Evolutionary conservation across 2,888 invertebrate genomes (phyloP).

Genomic region (Leptinotarsa haldemani): DNA sequence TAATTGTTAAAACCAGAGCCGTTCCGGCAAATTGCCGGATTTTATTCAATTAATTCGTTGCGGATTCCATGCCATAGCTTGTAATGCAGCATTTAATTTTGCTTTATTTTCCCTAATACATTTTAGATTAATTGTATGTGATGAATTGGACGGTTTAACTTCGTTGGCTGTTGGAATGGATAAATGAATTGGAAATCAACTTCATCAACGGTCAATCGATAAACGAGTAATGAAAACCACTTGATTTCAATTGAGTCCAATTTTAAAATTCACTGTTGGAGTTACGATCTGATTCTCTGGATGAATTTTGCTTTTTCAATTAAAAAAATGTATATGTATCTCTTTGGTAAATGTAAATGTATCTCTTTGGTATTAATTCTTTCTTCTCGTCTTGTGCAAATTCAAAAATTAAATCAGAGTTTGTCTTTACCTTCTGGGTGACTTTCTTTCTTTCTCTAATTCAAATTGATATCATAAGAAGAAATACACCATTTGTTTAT

Average conservation of each 20-base stretch:
- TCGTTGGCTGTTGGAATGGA: constrained; percentile 38
- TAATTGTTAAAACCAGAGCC: constrained; percentile 50
- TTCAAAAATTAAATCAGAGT: too few species aligned
- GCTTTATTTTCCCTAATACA: constrained; percentile 47
- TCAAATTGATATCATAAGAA: too few species aligned
- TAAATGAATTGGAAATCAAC: constrained; percentile 32
- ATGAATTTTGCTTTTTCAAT: too few species aligned
- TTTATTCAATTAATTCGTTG: constrained; percentile 52
- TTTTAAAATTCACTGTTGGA: not conserved
- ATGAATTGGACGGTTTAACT: constrained; percentile 43
- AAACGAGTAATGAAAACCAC: not conserved
- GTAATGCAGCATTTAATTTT: constrained; percentile 48
- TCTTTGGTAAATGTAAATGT: too few species aligned
- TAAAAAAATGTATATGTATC: too few species aligned
- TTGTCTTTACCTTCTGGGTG: too few species aligned
- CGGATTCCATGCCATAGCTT: constrained; percentile 47
- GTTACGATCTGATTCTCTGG: not conserved
- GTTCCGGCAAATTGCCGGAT: constrained; percentile 50
- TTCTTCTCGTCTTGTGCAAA: too few species aligned
- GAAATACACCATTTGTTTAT: too few species aligned
- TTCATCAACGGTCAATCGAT: not conserved
- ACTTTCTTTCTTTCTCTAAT: too few species aligned
- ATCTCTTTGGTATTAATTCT: too few species aligned
- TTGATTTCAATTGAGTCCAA: not conserved
- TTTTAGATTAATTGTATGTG: constrained; percentile 44